phyloP scores from a whole-genome alignment of 2,888 invertebrate genomes.

The Melinaea menophilus region DNA sequence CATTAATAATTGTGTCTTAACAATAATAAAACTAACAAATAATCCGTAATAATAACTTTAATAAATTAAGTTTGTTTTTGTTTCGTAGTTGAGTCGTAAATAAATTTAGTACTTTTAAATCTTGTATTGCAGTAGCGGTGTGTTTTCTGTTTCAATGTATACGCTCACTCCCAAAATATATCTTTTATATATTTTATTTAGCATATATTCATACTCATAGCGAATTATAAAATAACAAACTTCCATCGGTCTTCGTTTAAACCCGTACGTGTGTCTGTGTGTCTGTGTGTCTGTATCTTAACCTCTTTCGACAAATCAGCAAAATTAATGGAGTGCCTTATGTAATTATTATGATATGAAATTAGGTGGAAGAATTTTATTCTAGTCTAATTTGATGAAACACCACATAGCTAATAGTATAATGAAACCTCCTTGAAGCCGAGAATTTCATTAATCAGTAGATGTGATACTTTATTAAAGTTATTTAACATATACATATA shows the following conservation, averaged over 20 bases:
- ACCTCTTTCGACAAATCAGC: slow-evolving; percentile 70
- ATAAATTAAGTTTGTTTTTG: not conserved
- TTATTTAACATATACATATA: slow-evolving; percentile 46
- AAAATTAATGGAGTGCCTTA: slow-evolving; percentile 79
- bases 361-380: slow-evolving; percentile 76
- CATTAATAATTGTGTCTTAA: too few relatives aligned
- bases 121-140: not conserved
- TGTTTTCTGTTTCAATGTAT: not conserved
- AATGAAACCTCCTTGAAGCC: slow-evolving; percentile 65
- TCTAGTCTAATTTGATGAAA: slow-evolving; percentile 76
- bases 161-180: not conserved
- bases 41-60: not conserved
- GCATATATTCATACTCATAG: not conserved
- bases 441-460: slow-evolving; percentile 63
- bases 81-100: not conserved
- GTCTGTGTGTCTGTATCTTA: slow-evolving; percentile 59
- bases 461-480: slow-evolving; percentile 60
- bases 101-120: not conserved
- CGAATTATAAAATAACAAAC: slow-evolving; percentile 33
- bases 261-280: slow-evolving; percentile 51
- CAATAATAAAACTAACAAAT: too few relatives aligned
- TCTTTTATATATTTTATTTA: not conserved
- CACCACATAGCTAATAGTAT: slow-evolving; percentile 74
- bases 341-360: slow-evolving; percentile 76
- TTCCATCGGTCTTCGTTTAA: slow-evolving; percentile 71